Evolutionary conservation across 2,888 invertebrate species (phyloP).

Genomic region (Galeopsomyia nigrocyanea): DNA sequence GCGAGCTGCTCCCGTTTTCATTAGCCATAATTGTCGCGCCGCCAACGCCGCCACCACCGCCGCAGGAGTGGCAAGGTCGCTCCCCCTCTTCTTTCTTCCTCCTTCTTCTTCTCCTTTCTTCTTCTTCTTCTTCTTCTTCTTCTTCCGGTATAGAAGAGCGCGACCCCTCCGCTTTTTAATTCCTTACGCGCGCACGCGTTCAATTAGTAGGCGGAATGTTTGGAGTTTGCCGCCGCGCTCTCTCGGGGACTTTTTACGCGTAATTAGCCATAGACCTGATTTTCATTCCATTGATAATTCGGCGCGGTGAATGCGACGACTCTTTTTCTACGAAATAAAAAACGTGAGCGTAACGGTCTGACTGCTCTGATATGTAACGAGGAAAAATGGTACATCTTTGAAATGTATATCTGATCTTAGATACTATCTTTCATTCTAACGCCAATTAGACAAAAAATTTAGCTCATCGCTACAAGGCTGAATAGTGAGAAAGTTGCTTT

Average conservation of each 20-base stretch:
- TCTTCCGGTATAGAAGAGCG: conserved; percentile 26
- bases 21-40: conserved; percentile 38
- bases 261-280: conserved; percentile 22
- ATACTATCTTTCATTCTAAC: conserved; percentile 10
- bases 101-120: conserved; percentile 21
- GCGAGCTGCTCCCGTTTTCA: conserved; percentile 34
- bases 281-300: conserved; percentile 4
- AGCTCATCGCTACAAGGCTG: background rate
- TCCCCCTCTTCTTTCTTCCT: background rate
- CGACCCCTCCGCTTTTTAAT: conserved; percentile 30
- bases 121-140: background rate
- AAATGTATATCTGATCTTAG: background rate
- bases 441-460: conserved; percentile 33
- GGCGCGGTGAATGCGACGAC: too few relatives aligned
- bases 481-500: conserved; percentile 21
- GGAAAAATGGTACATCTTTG: too few relatives aligned
- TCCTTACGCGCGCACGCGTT: background rate
- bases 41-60: background rate
- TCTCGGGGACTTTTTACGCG: conserved; percentile 13
- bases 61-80: conserved; percentile 14
- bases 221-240: conserved; percentile 22
- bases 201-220: conserved; percentile 45
- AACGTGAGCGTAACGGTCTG: too few relatives aligned
- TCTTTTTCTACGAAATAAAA: too few relatives aligned
- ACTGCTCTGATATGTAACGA: too few relatives aligned